Base-by-base conservation (phyloP, 2,888 invertebrate genomes). In the Baronia brevicornis region DNA sequence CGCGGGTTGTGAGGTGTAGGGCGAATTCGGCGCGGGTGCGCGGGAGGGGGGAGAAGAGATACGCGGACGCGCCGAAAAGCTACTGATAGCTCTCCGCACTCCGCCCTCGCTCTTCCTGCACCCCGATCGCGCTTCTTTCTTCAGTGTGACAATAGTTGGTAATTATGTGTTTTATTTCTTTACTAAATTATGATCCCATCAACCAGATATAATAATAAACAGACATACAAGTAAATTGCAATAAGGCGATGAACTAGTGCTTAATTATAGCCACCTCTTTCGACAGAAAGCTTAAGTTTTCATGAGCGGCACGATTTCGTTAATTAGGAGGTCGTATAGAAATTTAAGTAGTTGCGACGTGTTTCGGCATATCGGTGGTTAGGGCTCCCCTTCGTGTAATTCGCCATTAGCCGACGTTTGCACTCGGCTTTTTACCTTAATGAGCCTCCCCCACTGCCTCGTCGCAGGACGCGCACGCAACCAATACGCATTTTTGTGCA, bases 401-500 rank as follows among this genome's bases (percentile, higher is more conserved):
- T 82, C 71, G 79, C 82, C 75, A 80, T 82, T 80, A 82, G 77
- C 66, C 66, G 71, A 70, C 75, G 78, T 79, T 80, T 82, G 82
- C 82, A 82, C 70, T 80, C 74, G 75, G 77, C 80, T 80, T 84
- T 84, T 79, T 79, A 82, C 77, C 78, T 80, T 84, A 84, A 84
- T 84, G 84, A 84, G 84, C 67, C 68, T 68, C 70, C 75, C 77
- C 66, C 58, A 60, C 60, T 53, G 52, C 56, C 60, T 56, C 56
- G 54, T 54, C 39, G 44, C 34, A 42, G 49, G 63, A 63, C 66
- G 65, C 68, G 67, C 74, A 75, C 72, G 73, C 71, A 59, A 75
- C 61, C 58, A 66, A 65, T 68, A 72, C 71, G 68, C 69, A 79
- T 77, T 71, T 75, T 75, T 74, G 73, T 78, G 79, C 78, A 80